Conservation (phyloP, 2,888 invertebrate genomes). For the Sphecodes monilicornis region DNA sequence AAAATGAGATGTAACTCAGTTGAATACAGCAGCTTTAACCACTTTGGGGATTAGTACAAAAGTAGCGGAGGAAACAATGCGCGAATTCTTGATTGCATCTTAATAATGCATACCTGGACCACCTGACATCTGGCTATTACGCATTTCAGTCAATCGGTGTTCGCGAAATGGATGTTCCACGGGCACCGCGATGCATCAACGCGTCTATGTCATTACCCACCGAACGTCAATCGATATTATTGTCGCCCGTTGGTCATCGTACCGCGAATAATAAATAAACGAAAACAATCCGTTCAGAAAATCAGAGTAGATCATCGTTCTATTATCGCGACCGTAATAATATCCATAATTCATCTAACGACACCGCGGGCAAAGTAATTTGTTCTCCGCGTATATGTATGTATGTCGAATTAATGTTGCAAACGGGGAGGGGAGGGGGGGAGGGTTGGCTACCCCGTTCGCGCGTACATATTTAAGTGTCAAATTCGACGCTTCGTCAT, state of each 20-base stretch:
- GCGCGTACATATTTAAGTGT: slow-evolving; percentile 8
- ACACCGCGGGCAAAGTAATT: not conserved
- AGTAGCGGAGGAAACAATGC: not conserved
- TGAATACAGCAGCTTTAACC: not conserved
- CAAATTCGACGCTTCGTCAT: slow-evolving; percentile 27
- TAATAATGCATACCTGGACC: not conserved
- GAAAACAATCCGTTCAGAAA: not conserved
- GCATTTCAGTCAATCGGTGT: not conserved
- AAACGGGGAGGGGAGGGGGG: not conserved
- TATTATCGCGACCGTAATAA: not conserved
- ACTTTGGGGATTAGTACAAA: not conserved
- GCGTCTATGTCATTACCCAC: not conserved
- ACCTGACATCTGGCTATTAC: not conserved
- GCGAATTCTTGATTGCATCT: not conserved
- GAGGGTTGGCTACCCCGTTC: not conserved
- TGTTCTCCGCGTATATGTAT: not conserved
- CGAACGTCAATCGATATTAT: slow-evolving; percentile 11
- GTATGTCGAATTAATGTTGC: slow-evolving; percentile 21
- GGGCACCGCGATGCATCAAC: not conserved
- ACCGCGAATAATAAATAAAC: not conserved
- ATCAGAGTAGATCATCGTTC: not conserved
- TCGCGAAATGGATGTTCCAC: not conserved
- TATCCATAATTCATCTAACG: not conserved
- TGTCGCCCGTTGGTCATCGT: not conserved
- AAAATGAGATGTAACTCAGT: not conserved